Conservation (phyloP, 2,113 vertebrate species). For the Glaucomys volans region DNA sequence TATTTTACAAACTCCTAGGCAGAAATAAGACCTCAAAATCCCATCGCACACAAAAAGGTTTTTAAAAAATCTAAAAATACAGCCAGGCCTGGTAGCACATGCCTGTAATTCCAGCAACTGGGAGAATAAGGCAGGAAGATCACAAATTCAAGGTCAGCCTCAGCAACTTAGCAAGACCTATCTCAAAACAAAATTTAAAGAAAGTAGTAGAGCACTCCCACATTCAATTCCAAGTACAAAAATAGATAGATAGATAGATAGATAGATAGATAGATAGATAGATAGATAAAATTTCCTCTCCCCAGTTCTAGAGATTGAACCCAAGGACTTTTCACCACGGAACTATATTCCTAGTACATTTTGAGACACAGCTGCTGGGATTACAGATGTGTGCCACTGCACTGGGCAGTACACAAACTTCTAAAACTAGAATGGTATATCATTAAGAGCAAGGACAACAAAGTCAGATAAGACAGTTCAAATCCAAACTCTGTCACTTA, state of each 20-base stretch:
- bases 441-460: not conserved
- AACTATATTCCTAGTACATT: too few species aligned
- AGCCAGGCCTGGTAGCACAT: not conserved
- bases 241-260: too few species aligned
- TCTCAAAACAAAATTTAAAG: too few species aligned
- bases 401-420: not conserved
- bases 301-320: too few species aligned
- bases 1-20: constrained; percentile 43
- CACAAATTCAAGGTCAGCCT: not conserved
- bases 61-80: not conserved
- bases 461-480: not conserved
- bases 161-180: not conserved
- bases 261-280: too few species aligned
- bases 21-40: constrained; percentile 31
- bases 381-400: too few species aligned
- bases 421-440: constrained; percentile 38
- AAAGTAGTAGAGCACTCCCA: too few species aligned
- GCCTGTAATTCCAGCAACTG: not conserved
- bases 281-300: too few species aligned
- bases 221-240: too few species aligned
- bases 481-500: not conserved
- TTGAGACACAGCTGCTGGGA: too few species aligned
- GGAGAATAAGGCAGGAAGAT: not conserved
- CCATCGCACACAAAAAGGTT: not conserved
- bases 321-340: too few species aligned